A percentile compares a stretch with the other conserved stretches of the same genome.
phyloP scores from a whole-genome alignment of 2,797 vertebrate genomes.

The Syncerus caffer region DNA sequence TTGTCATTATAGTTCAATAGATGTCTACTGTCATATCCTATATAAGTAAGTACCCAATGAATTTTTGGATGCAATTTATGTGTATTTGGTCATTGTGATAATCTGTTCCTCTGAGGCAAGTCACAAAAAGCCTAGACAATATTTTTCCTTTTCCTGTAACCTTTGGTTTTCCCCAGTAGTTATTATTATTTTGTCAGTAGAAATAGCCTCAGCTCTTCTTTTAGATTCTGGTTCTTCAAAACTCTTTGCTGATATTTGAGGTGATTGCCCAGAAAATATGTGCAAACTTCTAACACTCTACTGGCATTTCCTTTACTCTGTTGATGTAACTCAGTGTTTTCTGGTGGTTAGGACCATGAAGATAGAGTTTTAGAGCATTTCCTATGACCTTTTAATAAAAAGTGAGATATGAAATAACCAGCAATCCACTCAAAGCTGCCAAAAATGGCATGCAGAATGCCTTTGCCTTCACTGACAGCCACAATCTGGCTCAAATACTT shows the following conservation, averaged over 20 bases:
- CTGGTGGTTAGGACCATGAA: not conserved
- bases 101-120: not conserved
- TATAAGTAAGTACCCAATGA: not conserved
- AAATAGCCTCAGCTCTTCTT: not conserved
- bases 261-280: not conserved
- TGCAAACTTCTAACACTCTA: not conserved
- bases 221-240: not conserved
- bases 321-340: not conserved
- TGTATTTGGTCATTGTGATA: not conserved
- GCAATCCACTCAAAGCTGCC: not conserved
- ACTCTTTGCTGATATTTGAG: not conserved
- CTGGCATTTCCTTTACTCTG: not conserved
- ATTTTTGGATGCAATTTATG: not conserved
- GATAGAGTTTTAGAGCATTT: conserved; percentile 16
- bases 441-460: not conserved
- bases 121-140: not conserved
- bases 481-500: not conserved
- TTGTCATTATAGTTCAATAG: not conserved
- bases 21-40: not conserved
- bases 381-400: conserved; percentile 28
- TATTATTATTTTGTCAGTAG: not conserved
- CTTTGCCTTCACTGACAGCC: not conserved
- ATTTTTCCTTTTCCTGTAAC: not conserved
- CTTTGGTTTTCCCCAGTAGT: not conserved
- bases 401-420: not conserved